These are phyloP conservation scores for Sebastes nivosus DNA, from an alignment of 2,797 vertebrate species.

Conservation along the genomic window DNA sequence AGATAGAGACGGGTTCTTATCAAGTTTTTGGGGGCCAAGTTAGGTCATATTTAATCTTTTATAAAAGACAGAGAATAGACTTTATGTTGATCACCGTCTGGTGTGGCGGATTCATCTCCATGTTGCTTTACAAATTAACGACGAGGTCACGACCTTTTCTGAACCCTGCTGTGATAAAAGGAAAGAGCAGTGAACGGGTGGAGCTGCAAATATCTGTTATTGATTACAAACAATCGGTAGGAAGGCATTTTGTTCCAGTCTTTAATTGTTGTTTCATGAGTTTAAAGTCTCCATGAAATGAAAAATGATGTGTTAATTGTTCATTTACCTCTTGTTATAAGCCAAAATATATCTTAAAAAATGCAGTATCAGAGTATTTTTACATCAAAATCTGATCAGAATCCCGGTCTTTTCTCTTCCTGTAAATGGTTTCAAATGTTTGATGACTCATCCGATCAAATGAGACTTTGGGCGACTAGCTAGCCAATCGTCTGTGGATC, in stretches of 20 bases:
- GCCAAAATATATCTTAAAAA: no score
- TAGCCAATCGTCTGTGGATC: no score
- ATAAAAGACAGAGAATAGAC: not conserved
- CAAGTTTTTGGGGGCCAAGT: conserved; percentile 11
- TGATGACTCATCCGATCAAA: no score
- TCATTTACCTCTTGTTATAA: no score
- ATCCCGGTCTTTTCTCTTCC: no score
- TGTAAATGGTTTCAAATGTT: no score
- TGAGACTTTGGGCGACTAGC: no score
- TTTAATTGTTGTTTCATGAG: not conserved
- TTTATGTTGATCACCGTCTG: not conserved
- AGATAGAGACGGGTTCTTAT: conserved; percentile 30
- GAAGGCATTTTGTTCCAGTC: not conserved
- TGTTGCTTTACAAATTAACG: not conserved
- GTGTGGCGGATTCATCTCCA: conserved; percentile 1
- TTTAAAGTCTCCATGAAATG: no score
- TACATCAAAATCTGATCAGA: no score
- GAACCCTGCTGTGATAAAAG: not conserved
- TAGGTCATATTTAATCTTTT: conserved; percentile 31
- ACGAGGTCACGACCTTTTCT: conserved; percentile 15
- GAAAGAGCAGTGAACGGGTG: not conserved
- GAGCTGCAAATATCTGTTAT: not conserved
- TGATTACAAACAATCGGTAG: not conserved
- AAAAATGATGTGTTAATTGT: no score
- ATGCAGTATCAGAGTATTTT: no score